Base-by-base conservation (phyloP, 2,113 vertebrate species). In the Cyanistes caeruleus region DNA sequence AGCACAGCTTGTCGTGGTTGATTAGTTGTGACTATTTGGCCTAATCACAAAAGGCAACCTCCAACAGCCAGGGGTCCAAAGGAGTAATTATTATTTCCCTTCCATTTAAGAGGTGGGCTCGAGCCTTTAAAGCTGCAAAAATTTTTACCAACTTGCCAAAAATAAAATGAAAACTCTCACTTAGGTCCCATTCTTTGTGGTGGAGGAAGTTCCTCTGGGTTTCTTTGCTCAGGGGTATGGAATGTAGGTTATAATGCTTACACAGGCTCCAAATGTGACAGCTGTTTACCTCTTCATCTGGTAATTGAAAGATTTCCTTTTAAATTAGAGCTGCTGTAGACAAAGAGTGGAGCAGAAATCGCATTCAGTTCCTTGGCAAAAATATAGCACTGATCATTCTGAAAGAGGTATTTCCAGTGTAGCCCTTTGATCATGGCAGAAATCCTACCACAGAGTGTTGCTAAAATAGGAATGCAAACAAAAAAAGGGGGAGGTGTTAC, bases 201-300 rank as follows among this genome's bases (percentile, higher is more conserved):
- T 14, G 8, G 60, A 87, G 68, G 62, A 93, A 74, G 82, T 46
- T 79, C 12, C 81, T 62, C 74, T 74, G 35, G 37, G 10, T 70
- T 82, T 92, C 78, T 90, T 92, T 89, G 83, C 94, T 94, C 83
- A 78, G 49, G 88, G 90, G 84, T 72, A 86, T 79, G 73, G 53
- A 86, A 95, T 93, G 72, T 88, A 93, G 95, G 93, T 96, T 95
- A 79, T 65, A 27, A 75, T 89, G 75, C 93, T 97, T 94, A 69
- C 84, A 92, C 30, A 51, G 78, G 70, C 75, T 97, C 86, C 87
- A 49, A 58, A 78, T 60, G 70, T 97, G 97, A 94, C 96, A 97
- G 86, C 91, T 96, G 95, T 96, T 97, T 97, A 96, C 95, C 91
- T 97, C 90, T 94, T 97, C 90, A 80, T 96, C 91, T 96, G 55